Conservation (phyloP, 2,888 invertebrate genomes). For the Hydriomena furcata region DNA sequence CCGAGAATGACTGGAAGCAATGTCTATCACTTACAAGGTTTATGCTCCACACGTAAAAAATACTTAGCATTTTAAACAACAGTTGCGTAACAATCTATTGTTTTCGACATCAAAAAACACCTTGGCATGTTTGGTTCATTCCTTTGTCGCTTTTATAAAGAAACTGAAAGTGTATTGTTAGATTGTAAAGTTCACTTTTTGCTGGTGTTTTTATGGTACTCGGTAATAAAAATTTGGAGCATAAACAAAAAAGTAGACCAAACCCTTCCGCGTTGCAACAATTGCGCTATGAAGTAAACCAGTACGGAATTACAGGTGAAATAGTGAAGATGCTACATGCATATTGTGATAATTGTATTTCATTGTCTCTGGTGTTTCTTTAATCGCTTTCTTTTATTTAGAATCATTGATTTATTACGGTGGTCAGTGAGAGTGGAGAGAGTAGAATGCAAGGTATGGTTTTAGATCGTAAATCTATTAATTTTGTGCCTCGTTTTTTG, state of each 20-base stretch:
- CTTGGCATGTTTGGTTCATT: constrained; percentile 55
- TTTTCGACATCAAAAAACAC: constrained; percentile 75
- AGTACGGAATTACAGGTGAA: constrained; percentile 79
- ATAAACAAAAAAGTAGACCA: constrained; percentile 65
- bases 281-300: constrained; percentile 61
- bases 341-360: constrained; percentile 70
- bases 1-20: constrained; percentile 53
- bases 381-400: constrained; percentile 75
- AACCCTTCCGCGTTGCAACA: constrained; percentile 75
- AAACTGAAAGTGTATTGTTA: constrained; percentile 81
- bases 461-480: constrained; percentile 28
- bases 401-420: constrained; percentile 74
- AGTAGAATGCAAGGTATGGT: constrained; percentile 57
- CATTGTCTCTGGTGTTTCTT: constrained; percentile 63
- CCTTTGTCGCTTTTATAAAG: constrained; percentile 72
- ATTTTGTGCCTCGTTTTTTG: constrained; percentile 12
- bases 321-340: constrained; percentile 70
- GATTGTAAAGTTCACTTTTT: constrained; percentile 58
- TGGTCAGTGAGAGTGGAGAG: constrained; percentile 46
- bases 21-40: constrained; percentile 40
- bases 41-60: constrained; percentile 38
- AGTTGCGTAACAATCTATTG: constrained; percentile 64
- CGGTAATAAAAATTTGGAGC: constrained; percentile 79
- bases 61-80: constrained; percentile 61
- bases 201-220: constrained; percentile 62